phyloP scores from a whole-genome alignment of 2,797 vertebrate species.

The Sardinella longiceps region DNA sequence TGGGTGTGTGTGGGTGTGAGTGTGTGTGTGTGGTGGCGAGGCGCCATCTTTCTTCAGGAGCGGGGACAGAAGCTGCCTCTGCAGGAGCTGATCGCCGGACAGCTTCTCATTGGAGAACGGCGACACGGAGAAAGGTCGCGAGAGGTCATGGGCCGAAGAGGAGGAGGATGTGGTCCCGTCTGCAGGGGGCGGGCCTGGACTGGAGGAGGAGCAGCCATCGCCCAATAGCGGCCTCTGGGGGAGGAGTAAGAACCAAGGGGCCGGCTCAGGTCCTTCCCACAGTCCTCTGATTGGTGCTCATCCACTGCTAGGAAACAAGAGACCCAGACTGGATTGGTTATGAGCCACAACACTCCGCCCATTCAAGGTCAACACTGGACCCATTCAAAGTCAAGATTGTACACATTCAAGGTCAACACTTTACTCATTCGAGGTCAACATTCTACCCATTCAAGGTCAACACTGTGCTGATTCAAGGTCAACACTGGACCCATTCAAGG shows the following conservation, averaged over 20 bases:
- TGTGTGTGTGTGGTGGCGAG: not conserved
- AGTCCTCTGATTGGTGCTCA: conserved; percentile 85
- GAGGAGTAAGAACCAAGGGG: conserved; percentile 78
- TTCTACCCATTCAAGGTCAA: no score
- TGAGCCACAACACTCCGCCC: no score
- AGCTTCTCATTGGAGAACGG: conserved; percentile 81
- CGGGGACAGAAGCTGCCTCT: conserved; percentile 82
- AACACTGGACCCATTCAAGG: no score
- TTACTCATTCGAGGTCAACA: no score
- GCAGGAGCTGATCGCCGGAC: conserved; percentile 75
- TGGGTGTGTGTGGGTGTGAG: not conserved
- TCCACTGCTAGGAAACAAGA: conserved; percentile 66
- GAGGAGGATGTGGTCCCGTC: conserved; percentile 65
- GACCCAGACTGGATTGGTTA: not conserved
- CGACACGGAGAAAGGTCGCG: conserved; percentile 82
- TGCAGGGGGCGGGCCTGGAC: conserved; percentile 71
- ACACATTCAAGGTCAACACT: no score
- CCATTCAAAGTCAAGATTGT: no score
- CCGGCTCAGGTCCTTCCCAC: conserved; percentile 76
- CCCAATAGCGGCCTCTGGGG: conserved; percentile 75
- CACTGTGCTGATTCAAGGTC: no score
- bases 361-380: no score
- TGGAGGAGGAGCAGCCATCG: conserved; percentile 79
- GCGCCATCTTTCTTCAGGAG: conserved; percentile 82
- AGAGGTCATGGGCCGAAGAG: conserved; percentile 68